phyloP scores from a whole-genome alignment of 2,113 vertebrate species.

The Platysteira castanea region DNA sequence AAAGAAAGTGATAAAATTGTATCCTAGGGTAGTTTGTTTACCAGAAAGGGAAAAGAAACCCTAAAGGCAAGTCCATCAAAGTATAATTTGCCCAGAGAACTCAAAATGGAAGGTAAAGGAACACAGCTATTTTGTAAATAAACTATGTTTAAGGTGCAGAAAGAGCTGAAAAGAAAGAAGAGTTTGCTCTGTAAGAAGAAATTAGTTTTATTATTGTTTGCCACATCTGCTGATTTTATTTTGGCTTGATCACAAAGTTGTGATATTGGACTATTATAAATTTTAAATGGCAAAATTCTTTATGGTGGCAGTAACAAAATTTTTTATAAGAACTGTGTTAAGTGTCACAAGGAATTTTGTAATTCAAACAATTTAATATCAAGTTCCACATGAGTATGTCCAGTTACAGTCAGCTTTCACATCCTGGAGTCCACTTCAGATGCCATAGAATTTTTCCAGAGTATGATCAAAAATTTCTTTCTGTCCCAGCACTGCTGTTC shows the following conservation, averaged over 20 bases:
- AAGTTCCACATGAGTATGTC: neutral
- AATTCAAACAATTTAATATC: neutral
- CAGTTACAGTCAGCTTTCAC: neutral
- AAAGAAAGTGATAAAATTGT: neutral
- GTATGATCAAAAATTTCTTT: neutral
- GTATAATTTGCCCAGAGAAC: neutral
- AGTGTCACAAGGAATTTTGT: neutral
- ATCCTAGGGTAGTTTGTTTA: neutral
- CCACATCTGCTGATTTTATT: neutral
- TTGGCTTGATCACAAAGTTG: neutral
- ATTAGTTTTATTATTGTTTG: slow-evolving; percentile 9
- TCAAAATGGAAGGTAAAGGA: neutral
- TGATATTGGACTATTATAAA: neutral
- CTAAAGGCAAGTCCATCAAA: neutral
- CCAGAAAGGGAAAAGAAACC: neutral
- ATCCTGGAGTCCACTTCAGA: neutral
- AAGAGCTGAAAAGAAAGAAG: neutral
- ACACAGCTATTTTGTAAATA: neutral
- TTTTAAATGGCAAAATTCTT: neutral
- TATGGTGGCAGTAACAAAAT: neutral
- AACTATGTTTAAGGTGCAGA: neutral
- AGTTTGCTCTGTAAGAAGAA: neutral
- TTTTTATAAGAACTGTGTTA: neutral
- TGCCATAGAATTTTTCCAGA: neutral
- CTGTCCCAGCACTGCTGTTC: neutral